phyloP scores from a whole-genome alignment of 2,113 vertebrate species.

The Axis porcinus region DNA sequence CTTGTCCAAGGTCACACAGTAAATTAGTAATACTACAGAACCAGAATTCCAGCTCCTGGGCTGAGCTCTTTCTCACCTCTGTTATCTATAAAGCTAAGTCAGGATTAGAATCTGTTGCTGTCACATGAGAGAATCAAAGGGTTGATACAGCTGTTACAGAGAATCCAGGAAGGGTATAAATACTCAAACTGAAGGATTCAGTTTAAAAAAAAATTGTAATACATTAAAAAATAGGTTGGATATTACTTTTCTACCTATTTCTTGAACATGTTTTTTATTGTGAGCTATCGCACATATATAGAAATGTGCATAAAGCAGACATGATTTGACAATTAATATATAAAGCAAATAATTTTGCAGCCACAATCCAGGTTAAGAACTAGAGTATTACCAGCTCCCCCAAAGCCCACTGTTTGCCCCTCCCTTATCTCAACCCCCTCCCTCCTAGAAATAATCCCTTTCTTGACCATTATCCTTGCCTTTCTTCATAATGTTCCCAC shows the following conservation, averaged over 20 bases:
- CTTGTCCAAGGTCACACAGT: neutral
- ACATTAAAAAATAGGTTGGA: neutral
- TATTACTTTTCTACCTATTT: neutral
- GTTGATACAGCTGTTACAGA: neutral
- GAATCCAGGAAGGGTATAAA: neutral
- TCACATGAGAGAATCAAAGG: neutral
- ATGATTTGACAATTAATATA: neutral
- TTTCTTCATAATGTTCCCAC: neutral
- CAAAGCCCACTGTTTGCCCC: neutral
- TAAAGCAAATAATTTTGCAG: neutral
- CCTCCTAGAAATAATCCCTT: neutral
- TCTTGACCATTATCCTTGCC: neutral
- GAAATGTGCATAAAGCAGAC: neutral
- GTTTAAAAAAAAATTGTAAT: neutral
- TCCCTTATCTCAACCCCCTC: neutral
- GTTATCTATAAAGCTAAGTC: neutral
- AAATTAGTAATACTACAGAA: neutral
- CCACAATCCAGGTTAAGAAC: neutral
- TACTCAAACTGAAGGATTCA: neutral
- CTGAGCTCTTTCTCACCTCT: neutral
- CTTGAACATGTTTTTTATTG: neutral
- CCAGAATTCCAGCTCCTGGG: neutral
- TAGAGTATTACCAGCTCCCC: neutral
- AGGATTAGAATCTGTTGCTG: neutral
- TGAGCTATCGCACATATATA: neutral